These are phyloP conservation scores for Fundulus diaphanus DNA, from an alignment of 2,797 vertebrate genomes.

Conservation along the genomic window DNA sequence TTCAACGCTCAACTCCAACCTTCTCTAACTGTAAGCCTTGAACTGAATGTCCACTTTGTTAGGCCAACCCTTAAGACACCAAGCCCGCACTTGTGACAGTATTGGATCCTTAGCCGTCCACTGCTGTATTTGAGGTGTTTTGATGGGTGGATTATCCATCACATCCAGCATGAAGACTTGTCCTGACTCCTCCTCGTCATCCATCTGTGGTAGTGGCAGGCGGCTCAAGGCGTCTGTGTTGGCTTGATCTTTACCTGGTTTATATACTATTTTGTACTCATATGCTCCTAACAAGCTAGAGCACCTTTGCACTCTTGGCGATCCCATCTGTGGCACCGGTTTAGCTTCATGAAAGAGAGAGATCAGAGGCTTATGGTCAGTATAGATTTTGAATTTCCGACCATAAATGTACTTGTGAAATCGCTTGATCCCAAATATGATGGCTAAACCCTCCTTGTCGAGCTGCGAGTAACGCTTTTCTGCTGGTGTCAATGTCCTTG, in stretches of 20 bases:
- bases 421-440: conserved; percentile 28
- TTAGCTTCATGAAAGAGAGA: background rate
- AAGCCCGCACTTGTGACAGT: no score
- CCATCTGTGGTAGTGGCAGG: no score
- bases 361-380: background rate
- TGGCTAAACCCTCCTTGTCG: no score
- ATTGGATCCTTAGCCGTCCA: background rate
- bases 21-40: background rate
- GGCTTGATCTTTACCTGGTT: no score
- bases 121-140: background rate
- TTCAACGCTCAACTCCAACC: no score
- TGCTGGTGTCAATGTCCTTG: background rate
- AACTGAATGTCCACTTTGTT: background rate
- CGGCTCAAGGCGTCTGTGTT: no score
- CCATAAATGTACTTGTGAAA: conserved; percentile 44
- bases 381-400: conserved; percentile 3
- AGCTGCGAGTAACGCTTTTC: conserved; percentile 25
- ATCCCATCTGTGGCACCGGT: background rate
- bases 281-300: background rate
- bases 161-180: background rate
- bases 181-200: no score
- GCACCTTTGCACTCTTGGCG: conserved; percentile 1
- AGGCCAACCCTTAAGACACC: background rate
- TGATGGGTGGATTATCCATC: background rate
- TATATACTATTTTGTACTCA: background rate